phyloP scores from a whole-genome alignment of 2,797 vertebrate genomes.

The Anisognathus igniventris region DNA sequence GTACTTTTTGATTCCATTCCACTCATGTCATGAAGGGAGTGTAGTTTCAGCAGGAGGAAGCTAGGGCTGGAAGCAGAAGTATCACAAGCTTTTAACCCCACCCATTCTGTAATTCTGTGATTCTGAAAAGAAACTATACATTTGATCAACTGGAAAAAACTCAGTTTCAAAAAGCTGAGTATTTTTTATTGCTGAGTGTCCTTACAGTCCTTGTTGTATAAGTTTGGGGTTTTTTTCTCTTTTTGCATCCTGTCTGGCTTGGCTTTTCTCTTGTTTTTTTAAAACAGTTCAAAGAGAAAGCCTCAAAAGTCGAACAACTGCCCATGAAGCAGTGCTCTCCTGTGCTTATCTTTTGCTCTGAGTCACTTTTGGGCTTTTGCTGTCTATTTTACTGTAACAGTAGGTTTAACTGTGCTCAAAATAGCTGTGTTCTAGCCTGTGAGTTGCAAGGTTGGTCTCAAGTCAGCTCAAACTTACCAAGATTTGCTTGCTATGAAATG shows the following conservation, averaged over 20 bases:
- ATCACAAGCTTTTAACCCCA: neutral
- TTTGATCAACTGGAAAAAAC: neutral
- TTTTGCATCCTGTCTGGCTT: neutral
- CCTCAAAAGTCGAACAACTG: neutral
- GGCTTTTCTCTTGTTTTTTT: neutral
- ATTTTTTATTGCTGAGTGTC: neutral
- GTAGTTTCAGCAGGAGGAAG: neutral
- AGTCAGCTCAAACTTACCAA: neutral
- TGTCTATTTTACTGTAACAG: neutral
- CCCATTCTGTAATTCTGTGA: neutral
- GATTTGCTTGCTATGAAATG: neutral
- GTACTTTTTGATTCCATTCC: neutral
- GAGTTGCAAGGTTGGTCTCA: neutral
- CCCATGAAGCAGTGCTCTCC: neutral
- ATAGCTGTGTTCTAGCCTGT: neutral
- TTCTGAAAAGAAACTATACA: neutral
- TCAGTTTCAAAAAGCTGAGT: neutral
- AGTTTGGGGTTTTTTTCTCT: too few relatives aligned
- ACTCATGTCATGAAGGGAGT: fast-evolving
- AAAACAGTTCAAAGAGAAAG: neutral
- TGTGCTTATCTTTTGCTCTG: neutral
- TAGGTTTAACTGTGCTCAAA: neutral
- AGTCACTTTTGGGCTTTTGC: neutral
- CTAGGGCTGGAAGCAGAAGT: neutral
- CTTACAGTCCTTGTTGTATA: neutral